These are phyloP conservation scores for Gymnobelideus leadbeateri DNA, from an alignment of 2,113 vertebrate genomes.

Conservation along the genomic window DNA sequence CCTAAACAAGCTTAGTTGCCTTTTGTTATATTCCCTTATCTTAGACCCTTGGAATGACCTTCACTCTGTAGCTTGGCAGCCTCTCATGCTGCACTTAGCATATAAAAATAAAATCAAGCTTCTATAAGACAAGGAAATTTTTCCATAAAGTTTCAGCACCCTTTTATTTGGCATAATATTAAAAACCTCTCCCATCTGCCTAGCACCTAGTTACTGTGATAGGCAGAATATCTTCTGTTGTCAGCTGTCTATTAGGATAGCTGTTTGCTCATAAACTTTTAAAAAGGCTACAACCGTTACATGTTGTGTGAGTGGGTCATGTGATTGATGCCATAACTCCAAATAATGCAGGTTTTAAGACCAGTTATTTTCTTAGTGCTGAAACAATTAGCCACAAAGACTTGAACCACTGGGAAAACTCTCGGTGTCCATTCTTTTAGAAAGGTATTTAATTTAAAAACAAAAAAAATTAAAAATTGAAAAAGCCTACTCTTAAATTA, in stretches of 20 bases:
- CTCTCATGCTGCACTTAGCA: neutral
- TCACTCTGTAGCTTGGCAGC: conserved; percentile 2
- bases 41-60: neutral
- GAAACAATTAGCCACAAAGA: conserved; percentile 35
- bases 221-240: neutral
- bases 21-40: neutral
- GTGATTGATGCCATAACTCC: conserved; percentile 30
- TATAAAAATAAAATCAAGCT: neutral
- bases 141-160: neutral
- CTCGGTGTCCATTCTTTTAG: neutral
- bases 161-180: too few species aligned
- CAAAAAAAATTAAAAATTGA: neutral
- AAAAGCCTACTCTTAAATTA: conserved; percentile 14
- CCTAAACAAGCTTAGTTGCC: neutral
- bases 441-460: neutral
- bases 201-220: neutral
- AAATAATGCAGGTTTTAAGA: conserved; percentile 22
- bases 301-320: conserved; percentile 29
- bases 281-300: neutral
- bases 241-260: neutral
- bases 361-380: conserved; percentile 28
- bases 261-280: neutral
- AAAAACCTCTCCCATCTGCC: neutral
- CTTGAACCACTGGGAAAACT: neutral
- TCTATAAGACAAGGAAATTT: neutral